Conservation (phyloP, 2,113 vertebrate species). For the Bothrops jararaca region DNA sequence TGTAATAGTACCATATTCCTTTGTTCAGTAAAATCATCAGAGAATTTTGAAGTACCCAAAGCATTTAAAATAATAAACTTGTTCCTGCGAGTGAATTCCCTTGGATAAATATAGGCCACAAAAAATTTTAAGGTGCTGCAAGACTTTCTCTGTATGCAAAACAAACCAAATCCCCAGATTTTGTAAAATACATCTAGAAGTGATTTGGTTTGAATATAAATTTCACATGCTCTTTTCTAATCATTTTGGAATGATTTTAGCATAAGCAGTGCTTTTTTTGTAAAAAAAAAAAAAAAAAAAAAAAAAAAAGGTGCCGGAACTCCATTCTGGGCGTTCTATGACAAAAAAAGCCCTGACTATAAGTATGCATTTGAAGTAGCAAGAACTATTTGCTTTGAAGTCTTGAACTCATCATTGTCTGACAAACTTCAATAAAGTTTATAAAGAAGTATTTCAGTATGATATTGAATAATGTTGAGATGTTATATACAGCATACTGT, state of each 20-base stretch:
- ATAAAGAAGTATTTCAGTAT: background rate
- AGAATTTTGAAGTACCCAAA: background rate
- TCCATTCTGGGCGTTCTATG: too few relatives aligned
- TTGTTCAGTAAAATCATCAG: background rate
- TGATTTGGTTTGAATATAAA: background rate
- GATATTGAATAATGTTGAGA: background rate
- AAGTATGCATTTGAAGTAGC: background rate
- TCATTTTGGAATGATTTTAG: background rate
- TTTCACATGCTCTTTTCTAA: background rate
- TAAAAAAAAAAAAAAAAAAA: too few relatives aligned
- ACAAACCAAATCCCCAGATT: background rate
- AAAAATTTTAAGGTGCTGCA: background rate
- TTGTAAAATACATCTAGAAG: slow-evolving; percentile 1
- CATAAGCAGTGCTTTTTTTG: background rate
- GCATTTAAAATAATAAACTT: background rate
- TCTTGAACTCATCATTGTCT: background rate
- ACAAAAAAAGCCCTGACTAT: too few relatives aligned
- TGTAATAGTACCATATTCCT: background rate
- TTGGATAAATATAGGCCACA: background rate
- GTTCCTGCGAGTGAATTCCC: background rate
- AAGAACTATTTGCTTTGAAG: slow-evolving; percentile 2
- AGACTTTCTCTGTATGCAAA: background rate
- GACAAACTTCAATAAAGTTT: background rate
- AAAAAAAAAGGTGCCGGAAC: too few relatives aligned
- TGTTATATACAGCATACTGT: background rate